phyloP scores from a whole-genome alignment of 1,140 invertebrate genomes.

The Neelides sp. region DNA sequence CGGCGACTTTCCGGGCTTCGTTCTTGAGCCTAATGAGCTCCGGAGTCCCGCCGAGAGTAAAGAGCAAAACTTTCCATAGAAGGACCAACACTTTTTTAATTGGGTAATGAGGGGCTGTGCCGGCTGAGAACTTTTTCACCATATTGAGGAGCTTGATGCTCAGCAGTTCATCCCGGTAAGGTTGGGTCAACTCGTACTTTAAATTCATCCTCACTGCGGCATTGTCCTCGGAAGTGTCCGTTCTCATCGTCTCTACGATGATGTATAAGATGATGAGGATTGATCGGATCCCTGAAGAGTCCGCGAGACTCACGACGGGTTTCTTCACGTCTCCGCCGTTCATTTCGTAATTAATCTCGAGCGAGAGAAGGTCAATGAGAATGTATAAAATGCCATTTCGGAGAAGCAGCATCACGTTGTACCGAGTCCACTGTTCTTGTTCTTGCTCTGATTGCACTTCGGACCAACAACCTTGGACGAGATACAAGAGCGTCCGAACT shows the following conservation, averaged over 20 bases:
- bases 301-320: constrained; percentile 74
- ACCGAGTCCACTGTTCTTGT: constrained; percentile 62
- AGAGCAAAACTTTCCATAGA: constrained; percentile 85
- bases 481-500: constrained; percentile 75
- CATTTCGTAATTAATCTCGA: constrained; percentile 75
- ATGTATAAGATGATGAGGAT: constrained; percentile 88
- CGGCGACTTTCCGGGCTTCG: constrained; percentile 52
- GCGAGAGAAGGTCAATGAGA: constrained; percentile 80
- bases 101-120: constrained; percentile 85
- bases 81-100: constrained; percentile 95
- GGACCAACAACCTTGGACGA: constrained; percentile 87
- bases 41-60: constrained; percentile 77
- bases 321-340: constrained; percentile 69
- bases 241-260: constrained; percentile 74
- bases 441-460: constrained; percentile 83
- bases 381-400: constrained; percentile 74
- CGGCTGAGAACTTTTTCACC: constrained; percentile 89
- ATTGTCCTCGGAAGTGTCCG: constrained; percentile 47
- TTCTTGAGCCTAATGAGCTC: constrained; percentile 61
- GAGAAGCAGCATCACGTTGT: constrained; percentile 78
- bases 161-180: constrained; percentile 63
- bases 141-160: constrained; percentile 79
- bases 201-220: constrained; percentile 58
- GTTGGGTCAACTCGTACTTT: constrained; percentile 33
- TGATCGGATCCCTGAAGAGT: constrained; percentile 80